Conservation (phyloP, 2,113 vertebrate species). For the Rana temporaria region DNA sequence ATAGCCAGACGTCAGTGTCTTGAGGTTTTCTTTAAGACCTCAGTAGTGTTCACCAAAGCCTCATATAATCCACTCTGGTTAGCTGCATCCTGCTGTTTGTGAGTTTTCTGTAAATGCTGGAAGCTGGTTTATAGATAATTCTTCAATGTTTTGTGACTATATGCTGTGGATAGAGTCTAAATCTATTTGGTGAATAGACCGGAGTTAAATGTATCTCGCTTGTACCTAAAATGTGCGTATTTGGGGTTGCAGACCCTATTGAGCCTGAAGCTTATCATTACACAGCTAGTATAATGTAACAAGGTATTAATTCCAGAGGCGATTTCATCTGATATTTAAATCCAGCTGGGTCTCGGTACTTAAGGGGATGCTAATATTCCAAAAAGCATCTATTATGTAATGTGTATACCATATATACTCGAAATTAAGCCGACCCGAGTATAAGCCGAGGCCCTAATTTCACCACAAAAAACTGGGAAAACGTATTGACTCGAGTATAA, state of each 20-base stretch:
- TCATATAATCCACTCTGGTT: conserved; percentile 28
- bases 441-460: too few species aligned
- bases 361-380: too few species aligned
- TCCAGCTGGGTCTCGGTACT: too few species aligned
- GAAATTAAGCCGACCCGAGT: too few species aligned
- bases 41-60: conserved; percentile 34
- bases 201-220: not conserved
- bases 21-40: conserved; percentile 32
- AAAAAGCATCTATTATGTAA: too few species aligned
- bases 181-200: conserved; percentile 9
- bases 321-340: too few species aligned
- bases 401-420: too few species aligned
- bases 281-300: too few species aligned
- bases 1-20: conserved; percentile 17
- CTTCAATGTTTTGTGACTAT: not conserved
- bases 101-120: conserved; percentile 18
- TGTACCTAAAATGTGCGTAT: not conserved
- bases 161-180: not conserved
- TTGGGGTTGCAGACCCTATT: not conserved
- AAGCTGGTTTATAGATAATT: conserved; percentile 13
- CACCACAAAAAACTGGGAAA: too few species aligned
- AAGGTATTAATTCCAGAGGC: too few species aligned
- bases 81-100: conserved; percentile 35
- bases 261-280: not conserved
- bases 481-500: too few species aligned